These are phyloP conservation scores for Hypothenemus hampei DNA, from an alignment of 1,140 invertebrate species.

Conservation along the genomic window DNA sequence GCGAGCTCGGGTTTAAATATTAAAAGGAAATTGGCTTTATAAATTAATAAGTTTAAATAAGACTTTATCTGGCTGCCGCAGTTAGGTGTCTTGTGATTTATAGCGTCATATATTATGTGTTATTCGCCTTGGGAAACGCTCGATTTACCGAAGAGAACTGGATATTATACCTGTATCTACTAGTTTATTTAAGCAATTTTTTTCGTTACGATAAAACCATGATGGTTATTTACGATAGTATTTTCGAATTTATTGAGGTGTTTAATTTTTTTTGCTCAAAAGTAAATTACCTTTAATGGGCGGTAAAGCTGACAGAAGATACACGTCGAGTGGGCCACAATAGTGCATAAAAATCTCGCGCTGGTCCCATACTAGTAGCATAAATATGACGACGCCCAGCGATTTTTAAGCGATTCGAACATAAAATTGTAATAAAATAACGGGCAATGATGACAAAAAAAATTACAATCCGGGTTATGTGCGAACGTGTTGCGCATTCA, in stretches of 20 bases:
- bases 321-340: constrained; percentile 19
- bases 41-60: constrained; percentile 22
- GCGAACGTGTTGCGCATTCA: neutral
- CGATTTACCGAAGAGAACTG: neutral
- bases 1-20: no score
- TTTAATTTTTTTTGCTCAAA: no score
- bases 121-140: constrained; percentile 5
- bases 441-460: neutral
- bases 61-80: constrained; percentile 17
- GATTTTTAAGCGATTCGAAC: neutral
- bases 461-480: neutral
- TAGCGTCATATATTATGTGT: constrained; percentile 5
- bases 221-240: neutral
- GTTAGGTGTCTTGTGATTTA: constrained; percentile 21
- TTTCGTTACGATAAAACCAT: neutral
- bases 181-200: neutral
- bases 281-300: constrained; percentile 9
- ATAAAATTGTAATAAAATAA: constrained; percentile 8
- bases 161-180: neutral
- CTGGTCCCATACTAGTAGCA: constrained; percentile 10
- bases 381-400: constrained; percentile 9
- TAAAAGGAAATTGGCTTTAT: constrained; percentile 21
- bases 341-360: constrained; percentile 20
- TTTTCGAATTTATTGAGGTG: no score
- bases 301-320: constrained; percentile 10